Evolutionary conservation across 2,888 invertebrate species (phyloP).

Genomic region (Tridacna gigas): DNA sequence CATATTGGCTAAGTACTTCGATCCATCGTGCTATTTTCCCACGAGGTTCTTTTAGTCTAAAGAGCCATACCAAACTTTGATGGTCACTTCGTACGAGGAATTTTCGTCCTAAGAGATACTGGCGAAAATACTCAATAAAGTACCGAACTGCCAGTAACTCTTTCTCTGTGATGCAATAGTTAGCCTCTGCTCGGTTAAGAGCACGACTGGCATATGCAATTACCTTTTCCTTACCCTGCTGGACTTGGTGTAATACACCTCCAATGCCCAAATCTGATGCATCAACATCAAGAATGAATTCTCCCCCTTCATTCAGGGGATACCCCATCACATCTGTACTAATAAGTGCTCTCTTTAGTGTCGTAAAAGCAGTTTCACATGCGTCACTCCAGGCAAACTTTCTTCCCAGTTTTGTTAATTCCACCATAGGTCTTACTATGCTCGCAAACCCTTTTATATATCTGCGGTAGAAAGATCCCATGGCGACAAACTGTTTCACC

Average conservation of each 20-base stretch:
- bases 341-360: slow-evolving; percentile 6
- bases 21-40: slow-evolving; percentile 37
- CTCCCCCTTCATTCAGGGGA: slow-evolving; percentile 26
- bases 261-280: slow-evolving; percentile 54
- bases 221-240: background rate
- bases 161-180: slow-evolving; percentile 30
- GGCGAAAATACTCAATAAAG: slow-evolving; percentile 34
- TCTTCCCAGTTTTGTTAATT: slow-evolving; percentile 13
- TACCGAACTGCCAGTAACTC: slow-evolving; percentile 33
- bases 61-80: slow-evolving; percentile 24
- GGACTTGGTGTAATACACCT: slow-evolving; percentile 52
- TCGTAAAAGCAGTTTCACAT: slow-evolving; percentile 19
- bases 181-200: background rate
- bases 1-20: slow-evolving; percentile 25
- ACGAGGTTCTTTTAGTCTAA: slow-evolving; percentile 34
- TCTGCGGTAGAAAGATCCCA: slow-evolving; percentile 25
- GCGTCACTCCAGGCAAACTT: slow-evolving; percentile 6
- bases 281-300: slow-evolving; percentile 54
- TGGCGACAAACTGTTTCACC: slow-evolving; percentile 35
- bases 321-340: slow-evolving; percentile 30
- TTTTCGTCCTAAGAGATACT: slow-evolving; percentile 29
- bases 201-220: background rate
- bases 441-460: slow-evolving; percentile 30
- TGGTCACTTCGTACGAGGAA: slow-evolving; percentile 34
- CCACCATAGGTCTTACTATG: slow-evolving; percentile 19